These are phyloP conservation scores for Clistopyga incitator DNA, from an alignment of 2,888 invertebrate species.

Conservation along the genomic window DNA sequence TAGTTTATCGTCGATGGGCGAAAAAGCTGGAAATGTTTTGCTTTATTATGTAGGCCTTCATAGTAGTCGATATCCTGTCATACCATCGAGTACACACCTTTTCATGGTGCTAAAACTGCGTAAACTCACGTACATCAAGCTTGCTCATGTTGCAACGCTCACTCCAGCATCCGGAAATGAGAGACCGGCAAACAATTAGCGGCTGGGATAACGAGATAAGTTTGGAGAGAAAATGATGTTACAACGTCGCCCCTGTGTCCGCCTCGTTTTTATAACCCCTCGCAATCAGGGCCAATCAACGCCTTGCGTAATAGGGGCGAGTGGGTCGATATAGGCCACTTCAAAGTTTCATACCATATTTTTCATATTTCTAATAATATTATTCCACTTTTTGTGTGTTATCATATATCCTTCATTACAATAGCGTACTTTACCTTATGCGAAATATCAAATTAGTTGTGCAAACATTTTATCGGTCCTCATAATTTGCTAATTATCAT, in stretches of 20 bases:
- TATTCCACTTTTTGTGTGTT: too few relatives aligned
- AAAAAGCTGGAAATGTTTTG: neutral
- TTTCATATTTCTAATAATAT: neutral
- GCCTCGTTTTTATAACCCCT: neutral
- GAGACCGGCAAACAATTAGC: slow-evolving; percentile 59
- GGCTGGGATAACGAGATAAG: slow-evolving; percentile 61
- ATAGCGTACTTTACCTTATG: too few relatives aligned
- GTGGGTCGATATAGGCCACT: neutral
- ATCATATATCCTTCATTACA: too few relatives aligned
- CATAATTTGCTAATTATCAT: too few relatives aligned
- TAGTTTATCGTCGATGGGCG: neutral
- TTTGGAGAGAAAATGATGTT: slow-evolving; percentile 49
- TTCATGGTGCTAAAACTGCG: slow-evolving; percentile 5
- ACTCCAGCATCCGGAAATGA: slow-evolving; percentile 13
- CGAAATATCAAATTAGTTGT: too few relatives aligned
- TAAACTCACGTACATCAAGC: neutral
- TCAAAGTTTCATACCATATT: neutral
- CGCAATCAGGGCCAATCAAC: slow-evolving; percentile 1
- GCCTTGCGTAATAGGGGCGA: neutral
- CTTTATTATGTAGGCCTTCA: neutral
- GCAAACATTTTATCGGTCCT: too few relatives aligned
- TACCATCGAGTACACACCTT: slow-evolving; percentile 25
- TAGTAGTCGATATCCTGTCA: slow-evolving; percentile 27
- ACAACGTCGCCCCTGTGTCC: slow-evolving; percentile 5
- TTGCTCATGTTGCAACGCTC: slow-evolving; percentile 13